A percentile compares a stretch with the other conserved stretches of the same genome.
Evolutionary conservation across 2,797 vertebrate genomes (phyloP).

Genomic region (Ceyx erithaca): DNA sequence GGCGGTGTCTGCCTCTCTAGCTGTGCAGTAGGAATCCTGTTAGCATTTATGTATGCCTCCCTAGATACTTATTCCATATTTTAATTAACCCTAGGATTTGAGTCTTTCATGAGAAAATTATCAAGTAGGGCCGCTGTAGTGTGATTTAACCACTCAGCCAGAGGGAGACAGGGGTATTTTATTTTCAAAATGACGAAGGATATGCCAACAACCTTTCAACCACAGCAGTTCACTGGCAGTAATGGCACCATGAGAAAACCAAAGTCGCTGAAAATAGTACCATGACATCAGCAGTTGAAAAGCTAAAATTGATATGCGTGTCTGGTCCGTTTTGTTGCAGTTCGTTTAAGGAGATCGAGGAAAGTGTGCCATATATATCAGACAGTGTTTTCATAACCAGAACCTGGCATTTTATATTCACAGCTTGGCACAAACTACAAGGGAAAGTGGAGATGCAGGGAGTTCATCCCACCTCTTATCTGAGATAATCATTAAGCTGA

Average conservation of each 20-base stretch:
- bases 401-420: conserved; percentile 7
- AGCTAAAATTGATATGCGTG: background rate
- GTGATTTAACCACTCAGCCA: conserved; percentile 29
- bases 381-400: conserved; percentile 7
- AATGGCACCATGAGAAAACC: background rate
- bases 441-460: background rate
- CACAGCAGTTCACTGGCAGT: background rate
- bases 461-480: background rate
- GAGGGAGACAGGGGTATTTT: conserved; percentile 35
- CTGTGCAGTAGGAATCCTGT: conserved; percentile 26
- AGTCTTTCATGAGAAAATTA: conserved; percentile 50
- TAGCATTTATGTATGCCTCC: conserved; percentile 47
- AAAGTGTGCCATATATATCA: background rate
- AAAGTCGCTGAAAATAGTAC: conserved; percentile 8
- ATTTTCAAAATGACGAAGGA: conserved; percentile 5
- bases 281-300: background rate
- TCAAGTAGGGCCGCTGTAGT: conserved; percentile 11
- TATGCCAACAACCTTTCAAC: conserved; percentile 19
- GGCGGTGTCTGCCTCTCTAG: background rate
- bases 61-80: conserved; percentile 42
- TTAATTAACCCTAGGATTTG: conserved; percentile 60
- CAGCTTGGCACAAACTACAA: background rate
- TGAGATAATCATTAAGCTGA: background rate
- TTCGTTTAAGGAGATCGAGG: background rate
- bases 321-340: background rate